phyloP scores from a whole-genome alignment of 2,113 vertebrate species.

The Hemiscyllium ocellatum region DNA sequence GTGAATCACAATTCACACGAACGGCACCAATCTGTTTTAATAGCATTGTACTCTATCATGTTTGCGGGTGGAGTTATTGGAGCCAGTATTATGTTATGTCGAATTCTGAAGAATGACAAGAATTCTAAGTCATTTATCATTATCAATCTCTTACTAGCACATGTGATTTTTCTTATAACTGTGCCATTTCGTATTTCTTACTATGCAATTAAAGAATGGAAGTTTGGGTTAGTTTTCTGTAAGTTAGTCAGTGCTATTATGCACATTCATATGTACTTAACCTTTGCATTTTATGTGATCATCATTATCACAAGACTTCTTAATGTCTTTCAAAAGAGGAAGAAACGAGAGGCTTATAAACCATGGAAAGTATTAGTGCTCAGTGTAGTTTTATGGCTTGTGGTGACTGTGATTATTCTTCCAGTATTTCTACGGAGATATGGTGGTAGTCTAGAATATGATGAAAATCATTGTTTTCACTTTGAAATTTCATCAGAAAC shows the following conservation, averaged over 20 bases:
- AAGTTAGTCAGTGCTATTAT: neutral
- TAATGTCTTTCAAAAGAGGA: constrained; percentile 44
- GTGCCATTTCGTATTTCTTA: constrained; percentile 1
- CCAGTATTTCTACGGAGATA: constrained; percentile 47
- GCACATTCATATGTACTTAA: constrained; percentile 35
- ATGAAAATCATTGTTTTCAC: constrained; percentile 47
- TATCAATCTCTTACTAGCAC: constrained; percentile 50
- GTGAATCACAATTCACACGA: neutral
- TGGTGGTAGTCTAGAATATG: constrained; percentile 18
- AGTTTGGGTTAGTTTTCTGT: neutral
- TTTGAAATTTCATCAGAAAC: constrained; percentile 42
- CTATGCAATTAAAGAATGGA: neutral
- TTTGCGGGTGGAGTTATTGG: constrained; percentile 47
- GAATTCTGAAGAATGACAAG: constrained; percentile 43
- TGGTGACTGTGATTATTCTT: constrained; percentile 41
- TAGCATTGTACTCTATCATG: constrained; percentile 43
- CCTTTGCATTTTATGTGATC: constrained; percentile 44
- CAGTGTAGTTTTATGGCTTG: constrained; percentile 46
- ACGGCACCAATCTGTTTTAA: constrained; percentile 40
- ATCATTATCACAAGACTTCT: constrained; percentile 44
- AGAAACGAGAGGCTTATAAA: constrained; percentile 41
- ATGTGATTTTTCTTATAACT: constrained; percentile 45
- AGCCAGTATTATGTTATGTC: constrained; percentile 43
- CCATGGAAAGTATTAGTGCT: constrained; percentile 41
- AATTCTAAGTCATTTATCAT: constrained; percentile 46